These are phyloP conservation scores for Lepus oiostolus DNA, from an alignment of 2,797 vertebrate species.

Conservation along the genomic window DNA sequence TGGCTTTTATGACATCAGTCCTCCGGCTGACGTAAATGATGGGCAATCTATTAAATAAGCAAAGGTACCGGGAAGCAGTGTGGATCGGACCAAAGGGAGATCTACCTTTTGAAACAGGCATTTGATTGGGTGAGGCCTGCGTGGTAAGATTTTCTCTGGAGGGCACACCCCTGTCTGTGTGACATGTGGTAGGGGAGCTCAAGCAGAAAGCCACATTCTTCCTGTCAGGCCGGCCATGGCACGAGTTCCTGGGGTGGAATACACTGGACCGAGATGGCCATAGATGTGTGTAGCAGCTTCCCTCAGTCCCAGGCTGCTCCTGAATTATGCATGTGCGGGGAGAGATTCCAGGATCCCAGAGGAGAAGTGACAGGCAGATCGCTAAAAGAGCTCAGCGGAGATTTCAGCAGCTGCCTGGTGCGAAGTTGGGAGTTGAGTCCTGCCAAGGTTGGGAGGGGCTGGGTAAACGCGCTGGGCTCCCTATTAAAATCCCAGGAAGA, in stretches of 20 bases:
- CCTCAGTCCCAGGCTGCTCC: neutral
- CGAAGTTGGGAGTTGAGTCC: neutral
- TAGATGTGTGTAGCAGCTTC: neutral
- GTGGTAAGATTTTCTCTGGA: neutral
- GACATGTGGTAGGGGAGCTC: neutral
- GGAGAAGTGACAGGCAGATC: neutral
- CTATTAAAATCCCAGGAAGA: slow-evolving; percentile 7
- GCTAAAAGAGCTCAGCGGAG: neutral
- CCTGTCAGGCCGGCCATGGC: too few species aligned
- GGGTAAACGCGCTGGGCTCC: neutral
- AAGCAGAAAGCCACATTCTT: neutral
- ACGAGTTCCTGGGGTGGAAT: neutral
- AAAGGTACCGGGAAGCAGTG: neutral
- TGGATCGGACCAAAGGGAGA: neutral
- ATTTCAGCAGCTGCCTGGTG: neutral
- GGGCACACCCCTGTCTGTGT: neutral
- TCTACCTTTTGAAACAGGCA: neutral
- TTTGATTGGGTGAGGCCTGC: neutral
- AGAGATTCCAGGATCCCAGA: neutral
- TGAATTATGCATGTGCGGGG: neutral
- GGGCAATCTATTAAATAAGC: neutral
- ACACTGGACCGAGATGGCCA: neutral
- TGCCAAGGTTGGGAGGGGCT: neutral
- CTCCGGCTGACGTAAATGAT: neutral
- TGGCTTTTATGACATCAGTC: slow-evolving; percentile 2